A percentile compares a stretch with the other conserved stretches of the same genome.
Conservation (phyloP, 1,140 invertebrate species). For the Lucilia cuprina region DNA sequence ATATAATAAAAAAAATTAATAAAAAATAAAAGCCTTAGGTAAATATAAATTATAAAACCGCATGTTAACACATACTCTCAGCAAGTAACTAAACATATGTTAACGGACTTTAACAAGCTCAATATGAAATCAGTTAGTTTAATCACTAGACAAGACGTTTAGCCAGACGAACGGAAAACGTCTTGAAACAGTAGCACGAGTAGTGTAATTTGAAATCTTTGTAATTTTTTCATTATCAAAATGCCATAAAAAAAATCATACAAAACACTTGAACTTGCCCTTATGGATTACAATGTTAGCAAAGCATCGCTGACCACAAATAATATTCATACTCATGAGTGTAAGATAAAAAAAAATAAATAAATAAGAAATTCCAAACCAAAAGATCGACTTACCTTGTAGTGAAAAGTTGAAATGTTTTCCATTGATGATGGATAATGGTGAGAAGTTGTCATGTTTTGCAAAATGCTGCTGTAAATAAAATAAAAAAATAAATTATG, state of each 20-base stretch:
- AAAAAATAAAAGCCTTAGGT: too few relatives aligned
- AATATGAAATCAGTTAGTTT: neutral
- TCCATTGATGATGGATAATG: neutral
- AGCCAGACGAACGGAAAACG: neutral
- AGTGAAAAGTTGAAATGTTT: neutral
- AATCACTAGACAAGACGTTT: neutral
- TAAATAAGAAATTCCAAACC: constrained; percentile 25
- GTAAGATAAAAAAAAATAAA: neutral
- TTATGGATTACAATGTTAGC: constrained; percentile 30
- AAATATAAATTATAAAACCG: too few relatives aligned
- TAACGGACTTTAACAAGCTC: neutral
- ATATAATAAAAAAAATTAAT: too few relatives aligned
- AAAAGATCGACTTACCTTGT: constrained; percentile 20
- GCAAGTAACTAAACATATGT: neutral
- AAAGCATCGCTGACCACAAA: constrained; percentile 27
- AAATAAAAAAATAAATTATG: neutral
- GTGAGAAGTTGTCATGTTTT: constrained; percentile 18
- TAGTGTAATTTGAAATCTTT: constrained; percentile 13
- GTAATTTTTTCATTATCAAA: neutral
- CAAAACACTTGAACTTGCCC: constrained; percentile 24
- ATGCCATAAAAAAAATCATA: neutral
- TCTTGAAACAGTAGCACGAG: constrained; percentile 21
- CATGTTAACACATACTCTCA: too few relatives aligned
- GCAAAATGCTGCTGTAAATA: neutral
- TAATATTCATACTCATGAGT: neutral